These are phyloP conservation scores for Erythrolamprus reginae DNA, from an alignment of 2,113 vertebrate genomes.

Conservation along the genomic window DNA sequence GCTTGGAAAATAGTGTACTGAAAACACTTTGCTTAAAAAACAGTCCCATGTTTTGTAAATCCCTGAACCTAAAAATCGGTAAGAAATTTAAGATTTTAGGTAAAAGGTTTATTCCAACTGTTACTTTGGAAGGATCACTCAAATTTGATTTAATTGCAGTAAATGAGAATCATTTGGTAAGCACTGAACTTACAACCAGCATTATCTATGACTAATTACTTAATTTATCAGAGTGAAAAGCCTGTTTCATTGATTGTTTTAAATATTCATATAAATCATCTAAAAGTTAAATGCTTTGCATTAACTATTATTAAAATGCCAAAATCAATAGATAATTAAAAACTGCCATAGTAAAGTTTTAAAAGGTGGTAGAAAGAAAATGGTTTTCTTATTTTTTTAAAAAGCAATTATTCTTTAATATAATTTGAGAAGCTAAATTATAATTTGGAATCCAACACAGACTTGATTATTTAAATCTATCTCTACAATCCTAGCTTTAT, in stretches of 20 bases:
- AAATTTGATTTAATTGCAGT: slow-evolving; percentile 25
- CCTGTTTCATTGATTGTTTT: neutral
- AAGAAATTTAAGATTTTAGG: neutral
- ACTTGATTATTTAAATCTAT: slow-evolving; percentile 53
- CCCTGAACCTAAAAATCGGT: slow-evolving; percentile 11
- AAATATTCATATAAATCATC: neutral
- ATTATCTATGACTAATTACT: neutral
- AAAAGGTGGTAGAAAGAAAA: slow-evolving; percentile 30
- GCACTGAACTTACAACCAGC: slow-evolving; percentile 35
- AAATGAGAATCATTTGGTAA: slow-evolving; percentile 22
- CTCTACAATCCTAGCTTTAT: slow-evolving; percentile 19
- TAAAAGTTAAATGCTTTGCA: neutral
- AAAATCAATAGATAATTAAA: slow-evolving; percentile 43
- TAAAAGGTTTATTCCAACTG: neutral
- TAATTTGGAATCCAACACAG: slow-evolving; percentile 60
- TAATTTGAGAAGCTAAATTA: slow-evolving; percentile 53
- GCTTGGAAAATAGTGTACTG: neutral
- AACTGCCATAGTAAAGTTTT: neutral
- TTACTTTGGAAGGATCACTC: neutral
- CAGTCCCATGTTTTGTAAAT: neutral
- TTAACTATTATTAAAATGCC: slow-evolving; percentile 31
- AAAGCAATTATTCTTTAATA: slow-evolving; percentile 49
- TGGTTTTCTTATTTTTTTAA: slow-evolving; percentile 44
- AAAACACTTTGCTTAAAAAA: neutral
- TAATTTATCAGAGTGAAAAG: neutral